Percentiles rank a stretch among this genome's conserved stretches.
Evolutionary conservation across 2,113 vertebrate species (phyloP).

Genomic region (Ptyas mucosa): DNA sequence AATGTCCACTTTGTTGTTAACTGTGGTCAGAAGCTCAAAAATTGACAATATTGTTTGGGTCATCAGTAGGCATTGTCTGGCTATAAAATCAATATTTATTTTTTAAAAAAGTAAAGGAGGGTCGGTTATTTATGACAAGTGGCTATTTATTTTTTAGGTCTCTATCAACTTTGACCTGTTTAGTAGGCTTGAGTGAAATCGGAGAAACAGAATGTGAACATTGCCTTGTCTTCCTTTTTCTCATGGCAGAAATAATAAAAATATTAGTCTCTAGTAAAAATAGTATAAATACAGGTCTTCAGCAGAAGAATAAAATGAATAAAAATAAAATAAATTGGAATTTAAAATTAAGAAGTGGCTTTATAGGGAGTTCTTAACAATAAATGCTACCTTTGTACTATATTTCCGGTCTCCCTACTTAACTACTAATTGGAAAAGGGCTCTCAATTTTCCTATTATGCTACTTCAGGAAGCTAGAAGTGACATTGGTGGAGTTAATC

Average conservation of each 20-base stretch:
- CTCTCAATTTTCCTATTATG: neutral
- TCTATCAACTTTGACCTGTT: neutral
- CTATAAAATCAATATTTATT: neutral
- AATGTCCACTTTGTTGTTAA: no score
- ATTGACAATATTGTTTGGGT: neutral
- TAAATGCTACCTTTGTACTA: neutral
- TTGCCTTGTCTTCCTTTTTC: neutral
- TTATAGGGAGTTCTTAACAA: neutral
- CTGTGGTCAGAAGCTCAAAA: neutral
- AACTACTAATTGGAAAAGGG: neutral
- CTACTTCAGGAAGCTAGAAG: neutral
- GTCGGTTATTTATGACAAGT: neutral
- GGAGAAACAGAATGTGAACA: neutral
- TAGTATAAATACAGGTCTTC: neutral
- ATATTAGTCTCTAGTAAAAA: neutral
- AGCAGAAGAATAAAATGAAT: neutral
- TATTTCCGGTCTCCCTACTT: neutral
- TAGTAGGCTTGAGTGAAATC: neutral
- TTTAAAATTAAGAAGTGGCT: neutral
- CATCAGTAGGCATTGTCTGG: neutral
- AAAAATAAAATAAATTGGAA: neutral
- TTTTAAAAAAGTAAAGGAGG: neutral
- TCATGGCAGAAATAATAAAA: neutral
- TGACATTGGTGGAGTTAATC: neutral
- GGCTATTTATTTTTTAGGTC: neutral